phyloP scores from a whole-genome alignment of 2,888 invertebrate genomes.

The Ochlodes sylvanus region DNA sequence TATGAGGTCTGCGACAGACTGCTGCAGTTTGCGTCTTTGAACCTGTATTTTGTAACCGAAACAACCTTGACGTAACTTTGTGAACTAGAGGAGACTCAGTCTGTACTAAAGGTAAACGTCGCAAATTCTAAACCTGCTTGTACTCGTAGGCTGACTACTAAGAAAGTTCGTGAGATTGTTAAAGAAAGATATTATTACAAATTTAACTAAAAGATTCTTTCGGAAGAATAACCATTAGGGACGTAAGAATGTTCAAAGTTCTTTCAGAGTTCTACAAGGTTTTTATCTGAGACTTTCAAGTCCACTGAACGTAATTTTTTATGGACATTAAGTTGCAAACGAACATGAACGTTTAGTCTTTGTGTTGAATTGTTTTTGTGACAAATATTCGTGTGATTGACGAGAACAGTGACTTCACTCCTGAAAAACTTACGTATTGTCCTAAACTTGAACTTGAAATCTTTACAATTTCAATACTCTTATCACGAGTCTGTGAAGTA shows the following conservation, averaged over 20 bases:
- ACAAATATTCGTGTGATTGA: not conserved
- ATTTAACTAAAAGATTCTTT: constrained; percentile 35
- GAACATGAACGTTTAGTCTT: not conserved
- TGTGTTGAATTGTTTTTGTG: not conserved
- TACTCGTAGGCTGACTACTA: not conserved
- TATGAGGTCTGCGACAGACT: no score
- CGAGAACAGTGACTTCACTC: no score
- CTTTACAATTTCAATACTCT: no score
- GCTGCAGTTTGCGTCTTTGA: no score
- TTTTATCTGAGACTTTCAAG: constrained; percentile 29
- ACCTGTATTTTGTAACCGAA: no score
- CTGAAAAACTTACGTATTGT: no score
- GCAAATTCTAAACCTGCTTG: not conserved
- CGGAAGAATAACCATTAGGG: constrained; percentile 30
- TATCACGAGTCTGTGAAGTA: no score
- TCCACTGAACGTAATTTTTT: constrained; percentile 27
- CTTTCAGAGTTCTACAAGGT: constrained; percentile 30
- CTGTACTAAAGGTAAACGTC: not conserved
- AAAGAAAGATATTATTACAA: constrained; percentile 22
- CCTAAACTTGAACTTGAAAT: no score
- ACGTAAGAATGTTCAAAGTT: constrained; percentile 27
- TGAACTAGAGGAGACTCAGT: no score
- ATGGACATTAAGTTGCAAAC: not conserved
- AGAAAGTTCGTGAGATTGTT: constrained; percentile 14
- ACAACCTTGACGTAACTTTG: no score